Conservation (phyloP, 2,113 vertebrate genomes). For the Merops nubicus region DNA sequence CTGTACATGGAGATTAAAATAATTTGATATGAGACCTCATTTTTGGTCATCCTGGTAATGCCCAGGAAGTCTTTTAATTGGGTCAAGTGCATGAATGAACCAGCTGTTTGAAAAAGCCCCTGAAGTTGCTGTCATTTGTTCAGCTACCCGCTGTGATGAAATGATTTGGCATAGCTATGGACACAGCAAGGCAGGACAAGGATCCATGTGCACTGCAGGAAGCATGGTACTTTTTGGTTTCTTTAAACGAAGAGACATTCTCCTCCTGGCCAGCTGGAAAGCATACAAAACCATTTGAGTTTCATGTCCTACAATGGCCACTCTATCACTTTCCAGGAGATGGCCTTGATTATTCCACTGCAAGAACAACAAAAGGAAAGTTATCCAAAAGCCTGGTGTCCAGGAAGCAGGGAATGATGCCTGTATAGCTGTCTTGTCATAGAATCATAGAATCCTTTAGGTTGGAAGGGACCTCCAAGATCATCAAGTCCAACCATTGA, state of each 20-base stretch:
- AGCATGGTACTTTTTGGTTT: not conserved
- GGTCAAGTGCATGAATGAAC: not conserved
- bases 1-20: slow-evolving; percentile 40
- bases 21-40: not conserved
- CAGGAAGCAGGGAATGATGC: not conserved
- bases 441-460: no score
- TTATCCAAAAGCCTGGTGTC: not conserved
- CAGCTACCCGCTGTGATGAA: not conserved
- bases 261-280: not conserved
- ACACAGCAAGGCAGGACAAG: not conserved
- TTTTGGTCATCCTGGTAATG: not conserved
- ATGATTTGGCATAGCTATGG: not conserved
- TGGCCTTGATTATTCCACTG: not conserved
- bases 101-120: not conserved
- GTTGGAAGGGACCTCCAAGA: no score
- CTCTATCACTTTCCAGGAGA: not conserved
- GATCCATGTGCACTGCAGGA: not conserved
- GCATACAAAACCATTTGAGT: not conserved
- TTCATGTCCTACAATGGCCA: not conserved
- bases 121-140: not conserved
- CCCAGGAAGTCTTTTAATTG: not conserved
- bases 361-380: not conserved
- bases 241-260: not conserved
- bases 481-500: no score
- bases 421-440: not conserved